Evolutionary conservation across 2,113 vertebrate species (phyloP).

Genomic region (Xiphias gladius): DNA sequence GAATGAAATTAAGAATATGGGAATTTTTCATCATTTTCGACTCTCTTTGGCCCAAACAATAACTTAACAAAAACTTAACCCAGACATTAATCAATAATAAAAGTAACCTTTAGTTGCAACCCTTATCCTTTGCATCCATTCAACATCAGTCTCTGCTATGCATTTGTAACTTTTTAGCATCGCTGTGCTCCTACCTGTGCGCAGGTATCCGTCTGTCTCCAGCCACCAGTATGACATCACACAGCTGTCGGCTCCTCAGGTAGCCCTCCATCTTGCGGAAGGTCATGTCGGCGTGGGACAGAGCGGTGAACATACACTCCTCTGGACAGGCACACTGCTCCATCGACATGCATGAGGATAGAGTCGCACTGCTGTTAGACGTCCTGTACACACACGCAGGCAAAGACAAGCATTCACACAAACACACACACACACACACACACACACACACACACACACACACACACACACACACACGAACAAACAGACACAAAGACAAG

Average conservation of each 20-base stretch:
- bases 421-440: conserved; percentile 8
- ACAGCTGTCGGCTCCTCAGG: conserved; percentile 92
- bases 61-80: too few species aligned
- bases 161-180: neutral
- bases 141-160: neutral
- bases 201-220: conserved; percentile 97
- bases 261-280: conserved; percentile 99
- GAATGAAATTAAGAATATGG: too few species aligned
- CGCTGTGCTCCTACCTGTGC: conserved; percentile 88
- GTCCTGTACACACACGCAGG: conserved; percentile 82
- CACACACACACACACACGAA: conserved; percentile 7
- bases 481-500: conserved; percentile 49
- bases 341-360: conserved; percentile 92
- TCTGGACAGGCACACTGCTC: conserved; percentile 93
- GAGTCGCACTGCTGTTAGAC: conserved; percentile 91
- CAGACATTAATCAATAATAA: too few species aligned
- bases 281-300: conserved; percentile 95
- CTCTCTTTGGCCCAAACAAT: too few species aligned
- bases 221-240: conserved; percentile 95
- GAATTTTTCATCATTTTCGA: too few species aligned
- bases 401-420: conserved; percentile 4
- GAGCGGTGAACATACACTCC: conserved; percentile 93
- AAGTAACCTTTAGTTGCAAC: too few species aligned
- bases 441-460: conserved; percentile 28
- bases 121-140: neutral